Evolutionary conservation across 2,113 vertebrate species (phyloP), one percentile per base, ranked within the genome.

Genomic region (Heteronetta atricapilla): DNA sequence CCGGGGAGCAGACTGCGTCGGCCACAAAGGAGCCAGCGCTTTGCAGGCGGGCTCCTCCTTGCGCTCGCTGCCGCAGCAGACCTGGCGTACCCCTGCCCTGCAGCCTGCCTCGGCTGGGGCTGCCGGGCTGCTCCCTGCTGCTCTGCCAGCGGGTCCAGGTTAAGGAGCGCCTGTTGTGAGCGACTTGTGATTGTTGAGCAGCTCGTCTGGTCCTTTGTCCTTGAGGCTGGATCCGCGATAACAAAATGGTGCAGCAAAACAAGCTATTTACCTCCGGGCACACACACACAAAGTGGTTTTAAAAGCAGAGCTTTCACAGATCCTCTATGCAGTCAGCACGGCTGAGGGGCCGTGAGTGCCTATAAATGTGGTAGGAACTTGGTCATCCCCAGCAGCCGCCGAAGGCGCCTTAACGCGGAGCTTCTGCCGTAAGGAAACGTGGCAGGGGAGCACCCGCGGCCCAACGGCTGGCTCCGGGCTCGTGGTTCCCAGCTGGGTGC

Each of bases 301-400:
- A 6, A 29, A 79, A 90, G 42, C 8, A 66, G 3, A 13, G 1
- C 63, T 93, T 86, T 75, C 83, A 56, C 53, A 78, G 73, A 64
- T 86, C 73, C 83, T 3, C 67, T 90, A 68, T 84, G 73, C 68
- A 64, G 42, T 18, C 60, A 14, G 60, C 64, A 31, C 55, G 62
- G 82, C 86, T 88, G 90, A 93, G 48, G 75, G 48, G 67, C 60
- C 15, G 3, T 13, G 50, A 94, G 58, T 26, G 42, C 67, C 73
- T 89, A 74, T 55, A 83, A 21, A 70, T 11, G 56, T 33, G 56
- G 56, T 26, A 70, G 88, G 68, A 94, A 60, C 80, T 92, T 73
- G 55, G 93, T 22, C 31, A 80, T 77, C 10, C 86, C 46, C 63
- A 86, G 94, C 88, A 86, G 76, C 95, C 93, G 63, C 88, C 92